A percentile compares a stretch with the other conserved stretches of the same genome.
These are phyloP conservation scores for Coecobrya sp. DNA, from an alignment of 2,888 invertebrate species.

Conservation along the genomic window DNA sequence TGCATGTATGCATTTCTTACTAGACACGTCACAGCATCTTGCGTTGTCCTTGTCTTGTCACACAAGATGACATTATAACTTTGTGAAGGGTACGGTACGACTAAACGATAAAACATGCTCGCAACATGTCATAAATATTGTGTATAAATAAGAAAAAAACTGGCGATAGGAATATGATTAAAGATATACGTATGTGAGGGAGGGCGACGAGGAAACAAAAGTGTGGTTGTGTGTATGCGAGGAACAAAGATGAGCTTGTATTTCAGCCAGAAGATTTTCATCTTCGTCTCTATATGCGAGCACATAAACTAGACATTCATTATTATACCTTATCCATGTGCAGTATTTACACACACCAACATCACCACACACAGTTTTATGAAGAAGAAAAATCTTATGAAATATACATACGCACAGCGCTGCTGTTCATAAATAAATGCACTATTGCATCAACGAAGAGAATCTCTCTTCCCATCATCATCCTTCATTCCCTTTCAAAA, in stretches of 20 bases:
- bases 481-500: conserved; percentile 28
- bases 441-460: neutral
- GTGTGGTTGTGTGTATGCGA: conserved; percentile 9
- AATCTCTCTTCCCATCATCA: neutral
- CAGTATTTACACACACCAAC: neutral
- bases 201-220: neutral
- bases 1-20: too few relatives aligned
- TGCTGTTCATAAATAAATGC: neutral
- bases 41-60: neutral
- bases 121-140: conserved; percentile 18
- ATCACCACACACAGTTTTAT: neutral
- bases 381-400: neutral
- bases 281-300: neutral
- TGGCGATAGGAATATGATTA: neutral
- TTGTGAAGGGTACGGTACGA: neutral
- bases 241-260: conserved; percentile 26
- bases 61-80: neutral
- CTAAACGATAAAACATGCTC: neutral
- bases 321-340: neutral
- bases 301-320: neutral
- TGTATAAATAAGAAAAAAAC: neutral
- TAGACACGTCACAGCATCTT: too few relatives aligned
- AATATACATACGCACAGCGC: neutral
- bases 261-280: neutral
- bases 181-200: neutral